Conservation (phyloP, 1,140 invertebrate species). For the Calliopsis andreniformis region DNA sequence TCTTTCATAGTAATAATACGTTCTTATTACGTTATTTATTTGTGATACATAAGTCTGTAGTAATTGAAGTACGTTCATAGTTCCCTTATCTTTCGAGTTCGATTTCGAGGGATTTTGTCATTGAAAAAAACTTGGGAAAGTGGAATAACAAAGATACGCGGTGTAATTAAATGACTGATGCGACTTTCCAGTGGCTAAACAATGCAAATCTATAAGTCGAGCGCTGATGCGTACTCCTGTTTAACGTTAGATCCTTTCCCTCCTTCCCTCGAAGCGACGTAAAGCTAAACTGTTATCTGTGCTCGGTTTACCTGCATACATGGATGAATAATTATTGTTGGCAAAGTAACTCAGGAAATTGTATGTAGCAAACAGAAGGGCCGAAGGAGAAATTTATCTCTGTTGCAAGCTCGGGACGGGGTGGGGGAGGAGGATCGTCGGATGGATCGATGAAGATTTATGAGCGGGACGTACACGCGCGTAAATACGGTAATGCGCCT, state of each 20-base stretch:
- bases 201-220: background rate
- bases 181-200: background rate
- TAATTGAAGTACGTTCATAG: no score
- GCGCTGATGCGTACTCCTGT: background rate
- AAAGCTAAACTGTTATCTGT: background rate
- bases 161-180: background rate
- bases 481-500: conserved; percentile 46
- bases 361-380: background rate
- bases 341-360: background rate
- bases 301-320: background rate
- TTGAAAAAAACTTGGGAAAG: no score
- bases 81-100: no score
- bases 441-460: conserved; percentile 69
- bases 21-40: no score
- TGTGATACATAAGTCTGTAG: no score
- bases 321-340: background rate
- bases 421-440: conserved; percentile 9
- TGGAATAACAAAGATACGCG: no score
- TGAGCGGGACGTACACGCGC: conserved; percentile 50
- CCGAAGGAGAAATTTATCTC: conserved; percentile 25
- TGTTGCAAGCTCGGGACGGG: background rate
- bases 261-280: no score
- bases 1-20: no score
- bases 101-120: no score
- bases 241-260: background rate